Evolutionary conservation across 53 echinoderm and acorn worm genomes (phyloP), one percentile per base, ranked within the genome.

Genomic region (Holothuria scabra): DNA sequence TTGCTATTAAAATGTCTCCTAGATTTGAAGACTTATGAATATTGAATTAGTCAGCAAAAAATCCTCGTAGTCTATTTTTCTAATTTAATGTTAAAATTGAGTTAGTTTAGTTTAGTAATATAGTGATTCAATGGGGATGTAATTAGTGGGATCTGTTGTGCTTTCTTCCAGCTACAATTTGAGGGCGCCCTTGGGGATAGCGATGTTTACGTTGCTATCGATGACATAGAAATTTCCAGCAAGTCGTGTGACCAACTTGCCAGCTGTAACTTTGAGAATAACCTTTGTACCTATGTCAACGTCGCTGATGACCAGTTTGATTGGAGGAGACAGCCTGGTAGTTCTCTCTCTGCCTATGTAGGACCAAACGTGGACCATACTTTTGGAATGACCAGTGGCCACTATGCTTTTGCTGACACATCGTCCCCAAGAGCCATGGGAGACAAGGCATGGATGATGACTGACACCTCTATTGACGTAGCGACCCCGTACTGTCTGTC

Each of bases 321-420:
- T 64, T 64, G 65, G 28, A 64, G 31, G 31, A 31, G 65, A 64
- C 31, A 64, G 31, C 28, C 31, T 21, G 28, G 31, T 1, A 64
- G 65, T 64, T 64, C 28, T 1, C 31, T 64, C 31, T 28, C 31
- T 11, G 28, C 28, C 0, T 31, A 64, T 64, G 65, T 64, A 12
- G 28, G 31, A 25, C 92, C 92, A 16, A 46, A 69, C 49, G 66
- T 25, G 3, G 92, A 92, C 86, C 92, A 92, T 74, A 92, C 92
- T 41, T 85, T 89, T 24, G 92, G 89, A 16, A 64, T 71, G 58
- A 33, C 83, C 22, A 78, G 32, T 28, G 93, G 93, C 5, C 70
- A 93, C 88, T 93, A 93, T 60, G 93, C 82, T 34, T 90, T 87
- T 60, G 75, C 83, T 26, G 84, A 87, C 60, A 85, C 90, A 1